A percentile compares a stretch with the other conserved stretches of the same genome.
Conservation (phyloP, 2,888 invertebrate species). For the Danaus chrysippus region DNA sequence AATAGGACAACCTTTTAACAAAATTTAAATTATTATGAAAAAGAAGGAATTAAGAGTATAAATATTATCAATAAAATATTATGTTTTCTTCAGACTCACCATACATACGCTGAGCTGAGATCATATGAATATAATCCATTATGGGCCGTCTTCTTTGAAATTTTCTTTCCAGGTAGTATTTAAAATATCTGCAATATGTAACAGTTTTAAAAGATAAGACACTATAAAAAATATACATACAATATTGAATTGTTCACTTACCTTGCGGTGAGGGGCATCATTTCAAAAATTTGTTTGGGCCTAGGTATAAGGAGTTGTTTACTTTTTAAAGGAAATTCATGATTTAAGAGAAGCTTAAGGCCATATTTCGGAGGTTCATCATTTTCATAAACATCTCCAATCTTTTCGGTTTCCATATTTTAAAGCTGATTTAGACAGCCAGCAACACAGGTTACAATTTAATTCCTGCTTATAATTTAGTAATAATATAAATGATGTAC, state of each 20-base stretch:
- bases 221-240: conserved; percentile 3
- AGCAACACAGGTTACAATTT: too few species aligned
- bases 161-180: conserved; percentile 82
- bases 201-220: conserved; percentile 10
- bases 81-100: conserved; percentile 72
- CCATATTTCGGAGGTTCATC: conserved; percentile 81
- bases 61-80: too few species aligned
- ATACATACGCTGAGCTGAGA: conserved; percentile 89
- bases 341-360: conserved; percentile 85
- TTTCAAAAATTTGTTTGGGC: conserved; percentile 82
- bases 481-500: too few species aligned
- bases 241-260: conserved; percentile 43
- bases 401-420: conserved; percentile 34
- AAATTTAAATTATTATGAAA: neutral
- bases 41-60: too few species aligned
- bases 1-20: conserved; percentile 79
- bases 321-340: conserved; percentile 86
- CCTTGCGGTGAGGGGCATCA: conserved; percentile 87
- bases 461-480: too few species aligned
- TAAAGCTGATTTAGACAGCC: neutral
- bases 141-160: conserved; percentile 83
- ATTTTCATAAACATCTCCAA: conserved; percentile 37
- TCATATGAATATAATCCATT: conserved; percentile 88
- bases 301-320: conserved; percentile 82
- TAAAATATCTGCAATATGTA: conserved; percentile 81